Conservation (phyloP, 2,888 invertebrate genomes). For the Drosophila histrio region DNA sequence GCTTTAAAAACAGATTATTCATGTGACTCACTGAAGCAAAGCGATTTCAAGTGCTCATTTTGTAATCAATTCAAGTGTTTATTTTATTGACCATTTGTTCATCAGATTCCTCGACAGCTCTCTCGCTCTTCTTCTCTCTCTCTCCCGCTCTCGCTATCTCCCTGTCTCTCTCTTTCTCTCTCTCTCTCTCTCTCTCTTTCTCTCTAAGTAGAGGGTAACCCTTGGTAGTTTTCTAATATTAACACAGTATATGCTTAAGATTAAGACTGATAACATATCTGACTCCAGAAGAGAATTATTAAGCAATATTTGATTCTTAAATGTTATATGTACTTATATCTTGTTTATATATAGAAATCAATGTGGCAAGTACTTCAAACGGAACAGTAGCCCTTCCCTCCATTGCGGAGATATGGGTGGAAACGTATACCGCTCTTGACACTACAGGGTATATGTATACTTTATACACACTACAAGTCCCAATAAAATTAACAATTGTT, state of each 20-base stretch:
- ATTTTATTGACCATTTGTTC: slow-evolving; percentile 7
- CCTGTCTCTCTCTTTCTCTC: neutral
- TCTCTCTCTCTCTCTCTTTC: neutral
- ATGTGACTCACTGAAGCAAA: neutral
- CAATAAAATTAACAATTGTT: no score
- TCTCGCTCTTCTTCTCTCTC: neutral
- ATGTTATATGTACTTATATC: neutral
- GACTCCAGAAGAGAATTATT: neutral
- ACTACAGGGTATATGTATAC: no score
- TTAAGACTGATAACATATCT: neutral
- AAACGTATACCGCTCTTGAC: no score
- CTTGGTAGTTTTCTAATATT: neutral
- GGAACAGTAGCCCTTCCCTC: neutral
- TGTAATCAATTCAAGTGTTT: slow-evolving; percentile 14
- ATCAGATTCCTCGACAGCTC: neutral
- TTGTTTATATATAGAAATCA: neutral
- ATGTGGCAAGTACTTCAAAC: neutral
- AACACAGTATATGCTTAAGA: neutral
- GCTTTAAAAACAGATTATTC: neutral
- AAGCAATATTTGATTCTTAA: neutral
- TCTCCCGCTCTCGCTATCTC: no score
- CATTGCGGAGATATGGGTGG: no score
- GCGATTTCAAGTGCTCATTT: neutral
- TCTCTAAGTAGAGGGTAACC: neutral
- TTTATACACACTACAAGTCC: no score